A percentile compares a stretch with the other conserved stretches of the same genome.
These are phyloP conservation scores for Rhinichthys klamathensis DNA, from an alignment of 2,113 vertebrate genomes.

Conservation along the genomic window DNA sequence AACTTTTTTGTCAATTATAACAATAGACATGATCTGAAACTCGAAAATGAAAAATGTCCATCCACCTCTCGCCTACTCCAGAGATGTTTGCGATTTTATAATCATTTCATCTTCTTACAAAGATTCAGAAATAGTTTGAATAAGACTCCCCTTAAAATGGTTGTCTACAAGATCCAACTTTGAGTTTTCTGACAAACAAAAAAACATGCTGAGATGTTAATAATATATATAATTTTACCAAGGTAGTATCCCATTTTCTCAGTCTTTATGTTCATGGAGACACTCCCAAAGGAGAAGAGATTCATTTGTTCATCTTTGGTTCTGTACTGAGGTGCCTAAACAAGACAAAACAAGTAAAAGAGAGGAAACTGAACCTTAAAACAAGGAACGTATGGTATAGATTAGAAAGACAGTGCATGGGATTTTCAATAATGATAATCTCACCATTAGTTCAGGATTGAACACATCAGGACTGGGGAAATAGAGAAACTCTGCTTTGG, in stretches of 20 bases:
- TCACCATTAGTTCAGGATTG: constrained; percentile 63
- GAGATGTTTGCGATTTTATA: too few species aligned
- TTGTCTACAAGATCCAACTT: neutral
- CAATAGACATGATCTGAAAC: neutral
- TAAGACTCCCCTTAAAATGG: neutral
- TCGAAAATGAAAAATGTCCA: neutral
- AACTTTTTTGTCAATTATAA: neutral
- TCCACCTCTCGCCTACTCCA: neutral
- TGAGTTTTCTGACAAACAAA: neutral
- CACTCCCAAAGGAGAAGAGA: constrained; percentile 65
- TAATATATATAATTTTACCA: constrained; percentile 55
- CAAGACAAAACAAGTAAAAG: constrained; percentile 9
- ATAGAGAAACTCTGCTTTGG: constrained; percentile 62
- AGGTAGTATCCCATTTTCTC: constrained; percentile 67
- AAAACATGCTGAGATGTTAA: neutral
- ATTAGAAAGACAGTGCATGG: neutral
- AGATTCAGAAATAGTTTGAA: neutral
- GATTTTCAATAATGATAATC: neutral
- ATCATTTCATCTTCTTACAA: neutral
- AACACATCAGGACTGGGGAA: constrained; percentile 41
- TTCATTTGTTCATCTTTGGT: constrained; percentile 69
- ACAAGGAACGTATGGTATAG: neutral
- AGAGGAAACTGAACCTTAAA: neutral
- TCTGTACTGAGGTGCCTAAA: constrained; percentile 68
- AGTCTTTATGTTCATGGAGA: constrained; percentile 69